These are phyloP conservation scores for Hemiprocne comata DNA, from an alignment of 2,113 vertebrate species.

Conservation along the genomic window DNA sequence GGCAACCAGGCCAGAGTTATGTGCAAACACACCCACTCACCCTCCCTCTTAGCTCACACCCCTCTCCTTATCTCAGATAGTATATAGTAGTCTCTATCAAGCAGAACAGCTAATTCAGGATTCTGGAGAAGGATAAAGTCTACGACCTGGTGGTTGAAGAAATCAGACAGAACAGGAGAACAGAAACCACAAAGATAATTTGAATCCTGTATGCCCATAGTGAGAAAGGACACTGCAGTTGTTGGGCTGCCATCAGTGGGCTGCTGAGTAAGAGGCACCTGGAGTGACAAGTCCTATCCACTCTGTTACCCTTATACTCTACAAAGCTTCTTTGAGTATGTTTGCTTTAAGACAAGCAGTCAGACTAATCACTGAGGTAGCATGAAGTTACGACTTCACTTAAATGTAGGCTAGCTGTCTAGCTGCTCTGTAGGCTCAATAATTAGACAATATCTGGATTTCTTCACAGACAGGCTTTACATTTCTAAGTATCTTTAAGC, in stretches of 20 bases:
- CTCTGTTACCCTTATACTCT: background rate
- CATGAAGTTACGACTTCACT: background rate
- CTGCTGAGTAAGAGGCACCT: background rate
- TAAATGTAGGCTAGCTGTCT: background rate
- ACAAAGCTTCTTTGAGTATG: background rate
- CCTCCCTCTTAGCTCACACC: too few species aligned
- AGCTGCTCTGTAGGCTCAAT: background rate
- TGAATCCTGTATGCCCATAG: background rate
- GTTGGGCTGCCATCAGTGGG: background rate
- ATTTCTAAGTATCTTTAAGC: background rate
- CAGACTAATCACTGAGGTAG: background rate
- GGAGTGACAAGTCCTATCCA: background rate
- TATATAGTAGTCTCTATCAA: background rate
- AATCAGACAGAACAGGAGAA: background rate
- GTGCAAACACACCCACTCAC: background rate
- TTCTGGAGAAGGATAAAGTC: background rate
- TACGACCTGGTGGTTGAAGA: background rate
- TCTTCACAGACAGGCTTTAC: background rate
- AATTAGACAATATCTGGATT: background rate
- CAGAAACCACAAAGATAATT: background rate
- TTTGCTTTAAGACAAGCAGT: background rate
- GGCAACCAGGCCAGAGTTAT: background rate
- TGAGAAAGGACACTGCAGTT: background rate
- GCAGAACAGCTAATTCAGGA: background rate
- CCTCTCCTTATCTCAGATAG: background rate